Evolutionary conservation across 2,797 vertebrate genomes (phyloP).

Genomic region (Coreius guichenoti): DNA sequence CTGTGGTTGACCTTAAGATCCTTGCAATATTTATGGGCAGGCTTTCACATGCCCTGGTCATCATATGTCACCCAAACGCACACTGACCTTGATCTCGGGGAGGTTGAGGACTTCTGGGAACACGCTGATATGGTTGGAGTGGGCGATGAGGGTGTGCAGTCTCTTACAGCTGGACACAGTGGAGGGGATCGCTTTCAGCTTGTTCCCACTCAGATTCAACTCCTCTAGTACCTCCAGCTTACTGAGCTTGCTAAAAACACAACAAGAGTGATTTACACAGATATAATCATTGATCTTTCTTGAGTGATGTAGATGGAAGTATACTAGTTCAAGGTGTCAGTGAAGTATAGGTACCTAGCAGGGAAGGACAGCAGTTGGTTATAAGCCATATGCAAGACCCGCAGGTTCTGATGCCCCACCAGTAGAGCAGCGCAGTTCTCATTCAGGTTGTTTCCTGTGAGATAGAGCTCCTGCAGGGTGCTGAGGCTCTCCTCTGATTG

Average conservation of each 20-base stretch:
- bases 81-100: constrained; percentile 91
- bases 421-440: constrained; percentile 89
- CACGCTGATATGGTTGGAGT: constrained; percentile 92
- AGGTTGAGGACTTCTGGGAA: constrained; percentile 95
- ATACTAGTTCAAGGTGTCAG: background rate
- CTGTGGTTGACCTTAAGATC: background rate
- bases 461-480: constrained; percentile 91
- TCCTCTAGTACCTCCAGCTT: constrained; percentile 95
- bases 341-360: constrained; percentile 81
- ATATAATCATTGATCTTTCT: background rate
- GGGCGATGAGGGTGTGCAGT: constrained; percentile 91
- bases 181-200: constrained; percentile 93
- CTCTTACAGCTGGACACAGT: constrained; percentile 93
- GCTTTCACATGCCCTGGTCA: background rate
- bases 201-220: constrained; percentile 95
- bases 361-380: constrained; percentile 93
- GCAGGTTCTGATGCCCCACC: constrained; percentile 87
- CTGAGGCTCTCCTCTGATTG: constrained; percentile 90
- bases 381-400: constrained; percentile 92
- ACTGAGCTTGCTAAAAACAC: constrained; percentile 85
- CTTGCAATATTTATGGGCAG: background rate
- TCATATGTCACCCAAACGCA: background rate
- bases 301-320: background rate
- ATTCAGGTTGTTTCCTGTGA: constrained; percentile 89
- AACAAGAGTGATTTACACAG: background rate